Percentiles rank a stretch among this genome's conserved stretches.
phyloP scores from a whole-genome alignment of 2,797 vertebrate species.

The Syngnathus rostellatus region DNA sequence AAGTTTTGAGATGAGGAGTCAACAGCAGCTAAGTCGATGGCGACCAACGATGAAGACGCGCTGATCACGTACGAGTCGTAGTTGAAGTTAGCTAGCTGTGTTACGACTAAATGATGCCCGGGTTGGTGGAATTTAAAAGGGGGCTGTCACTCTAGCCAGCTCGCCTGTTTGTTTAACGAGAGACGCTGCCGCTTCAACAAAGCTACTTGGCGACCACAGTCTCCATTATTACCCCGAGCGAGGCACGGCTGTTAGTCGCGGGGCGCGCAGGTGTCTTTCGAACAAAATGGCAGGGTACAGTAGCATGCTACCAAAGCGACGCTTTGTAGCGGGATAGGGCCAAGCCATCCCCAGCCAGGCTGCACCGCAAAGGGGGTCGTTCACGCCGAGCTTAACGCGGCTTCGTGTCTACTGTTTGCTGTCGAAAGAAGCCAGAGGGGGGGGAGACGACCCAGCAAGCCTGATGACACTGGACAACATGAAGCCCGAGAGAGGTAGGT shows the following conservation, averaged over 20 bases:
- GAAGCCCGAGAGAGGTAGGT: slow-evolving; percentile 94
- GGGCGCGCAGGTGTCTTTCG: slow-evolving; percentile 43
- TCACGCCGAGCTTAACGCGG: slow-evolving; percentile 9
- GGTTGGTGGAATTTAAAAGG: slow-evolving; percentile 49
- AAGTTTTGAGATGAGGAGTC: slow-evolving; percentile 5
- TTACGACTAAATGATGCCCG: slow-evolving; percentile 36
- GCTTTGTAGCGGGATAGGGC: slow-evolving; percentile 68
- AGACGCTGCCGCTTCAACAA: neutral
- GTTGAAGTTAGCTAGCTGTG: slow-evolving; percentile 37
- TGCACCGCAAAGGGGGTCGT: slow-evolving; percentile 40
- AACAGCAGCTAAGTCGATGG: slow-evolving; percentile 2
- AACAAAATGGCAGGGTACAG: slow-evolving; percentile 47
- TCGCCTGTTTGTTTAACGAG: slow-evolving; percentile 25
- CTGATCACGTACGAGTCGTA: slow-evolving; percentile 16
- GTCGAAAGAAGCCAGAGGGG: slow-evolving; percentile 23
- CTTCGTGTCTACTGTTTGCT: slow-evolving; percentile 34
- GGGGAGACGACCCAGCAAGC: slow-evolving; percentile 44
- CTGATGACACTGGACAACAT: slow-evolving; percentile 76
- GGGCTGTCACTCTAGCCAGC: slow-evolving; percentile 24
- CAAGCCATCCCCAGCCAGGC: slow-evolving; percentile 51
- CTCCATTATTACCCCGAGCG: neutral
- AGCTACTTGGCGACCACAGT: neutral
- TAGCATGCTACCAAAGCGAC: slow-evolving; percentile 66
- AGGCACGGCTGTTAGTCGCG: neutral
- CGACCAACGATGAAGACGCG: slow-evolving; percentile 1